Evolutionary conservation across 2,797 vertebrate species (phyloP), one percentile per base, ranked within the genome.

Genomic region (Phyllotis vaccarum): DNA sequence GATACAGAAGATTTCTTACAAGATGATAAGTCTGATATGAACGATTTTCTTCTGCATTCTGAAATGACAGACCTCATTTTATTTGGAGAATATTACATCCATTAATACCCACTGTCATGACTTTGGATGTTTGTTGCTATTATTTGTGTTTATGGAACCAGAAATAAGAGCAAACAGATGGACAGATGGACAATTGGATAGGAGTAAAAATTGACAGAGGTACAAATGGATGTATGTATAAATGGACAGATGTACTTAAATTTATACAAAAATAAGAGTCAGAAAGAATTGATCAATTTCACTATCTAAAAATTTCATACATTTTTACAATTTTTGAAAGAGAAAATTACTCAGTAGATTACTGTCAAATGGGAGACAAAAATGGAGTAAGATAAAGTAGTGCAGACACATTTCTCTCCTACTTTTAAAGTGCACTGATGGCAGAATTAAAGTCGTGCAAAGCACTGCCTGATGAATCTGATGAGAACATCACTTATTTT

Each of bases 51-150:
- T 82, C 31, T 93, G 29, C 6, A 82, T 10, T 81, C 16, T 78
- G 6, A 89, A 91, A 89, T 70, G 8, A 49, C 5, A 91, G 29
- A 68, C 7, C 74, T 93, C 52, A 85, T 34, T 94, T 87, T 80
- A 92, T 54, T 74, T n/a, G 70, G 17, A 31, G 7, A 64, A 58
- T 40, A 14, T 89, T n/a, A 66, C 3, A 37, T 66, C n/a, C 81
- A 91, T 52, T 64, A 85, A 68, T 70, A 89, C 40, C 40, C 86
- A 14, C 17, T 43, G 89, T 21, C 60, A 40, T 58, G 1, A 1
- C 62, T 70, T 86, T 81, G 78, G 29, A 52, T 66, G 68, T 22
- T 88, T 90, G 66, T 52, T 97, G 17, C 19, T 95, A 76, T 52
- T 75, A 7, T 49, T 91, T 78, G 76, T 72, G 29, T 58, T 95